Percentiles rank a stretch among this genome's conserved stretches.
Conservation (phyloP, 2,113 vertebrate species). For the Amphiprion percula region DNA sequence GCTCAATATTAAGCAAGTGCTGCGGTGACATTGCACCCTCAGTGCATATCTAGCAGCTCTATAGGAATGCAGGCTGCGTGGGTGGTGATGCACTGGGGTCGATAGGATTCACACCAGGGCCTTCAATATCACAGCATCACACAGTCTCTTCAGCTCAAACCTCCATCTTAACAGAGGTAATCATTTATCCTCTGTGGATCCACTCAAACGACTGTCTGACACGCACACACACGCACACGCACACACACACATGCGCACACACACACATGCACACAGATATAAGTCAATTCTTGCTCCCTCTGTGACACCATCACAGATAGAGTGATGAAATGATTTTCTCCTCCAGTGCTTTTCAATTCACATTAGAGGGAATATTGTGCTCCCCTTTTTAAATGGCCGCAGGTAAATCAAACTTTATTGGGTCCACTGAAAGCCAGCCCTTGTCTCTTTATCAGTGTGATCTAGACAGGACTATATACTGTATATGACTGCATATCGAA, state of each 20-base stretch:
- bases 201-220: slow-evolving; percentile 51
- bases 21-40: slow-evolving; percentile 5
- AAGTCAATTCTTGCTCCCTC: slow-evolving; percentile 58
- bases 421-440: slow-evolving; percentile 47
- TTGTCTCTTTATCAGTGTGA: slow-evolving; percentile 48
- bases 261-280: slow-evolving; percentile 45
- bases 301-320: slow-evolving; percentile 70
- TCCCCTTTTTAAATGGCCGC: slow-evolving; percentile 54
- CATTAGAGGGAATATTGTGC: slow-evolving; percentile 70
- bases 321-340: slow-evolving; percentile 80
- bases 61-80: slow-evolving; percentile 46
- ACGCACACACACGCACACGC: slow-evolving; percentile 15
- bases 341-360: slow-evolving; percentile 78
- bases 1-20: slow-evolving; percentile 35
- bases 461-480: slow-evolving; percentile 36
- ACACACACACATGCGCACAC: slow-evolving; percentile 30
- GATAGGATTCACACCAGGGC: slow-evolving; percentile 50
- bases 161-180: slow-evolving; percentile 74
- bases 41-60: slow-evolving; percentile 17
- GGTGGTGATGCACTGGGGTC: slow-evolving; percentile 56
- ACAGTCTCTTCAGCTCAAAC: slow-evolving; percentile 59
- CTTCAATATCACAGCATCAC: slow-evolving; percentile 63
- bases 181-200: slow-evolving; percentile 71
- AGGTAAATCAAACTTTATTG: slow-evolving; percentile 75
- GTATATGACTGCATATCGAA: slow-evolving; percentile 34